phyloP scores from a whole-genome alignment of 2,797 vertebrate genomes.

The Lepus oiostolus region DNA sequence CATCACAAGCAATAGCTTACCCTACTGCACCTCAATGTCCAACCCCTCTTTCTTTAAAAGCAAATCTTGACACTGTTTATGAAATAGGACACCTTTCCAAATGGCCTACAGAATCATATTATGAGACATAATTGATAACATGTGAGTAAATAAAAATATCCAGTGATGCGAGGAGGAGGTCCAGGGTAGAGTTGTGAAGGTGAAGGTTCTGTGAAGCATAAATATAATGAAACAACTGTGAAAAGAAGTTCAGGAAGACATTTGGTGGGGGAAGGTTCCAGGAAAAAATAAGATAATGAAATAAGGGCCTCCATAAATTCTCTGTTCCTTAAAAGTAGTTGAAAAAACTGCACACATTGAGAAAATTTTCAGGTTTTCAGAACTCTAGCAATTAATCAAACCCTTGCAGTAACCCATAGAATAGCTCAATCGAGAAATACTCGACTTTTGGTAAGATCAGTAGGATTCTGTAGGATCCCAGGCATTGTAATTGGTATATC shows the following conservation, averaged over 20 bases:
- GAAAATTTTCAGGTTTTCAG: not conserved
- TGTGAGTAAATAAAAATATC: not conserved
- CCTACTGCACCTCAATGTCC: too few relatives aligned
- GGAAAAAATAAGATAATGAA: not conserved
- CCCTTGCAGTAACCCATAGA: not conserved
- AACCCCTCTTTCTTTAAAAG: not conserved
- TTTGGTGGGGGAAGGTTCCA: not conserved
- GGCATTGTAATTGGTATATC: not conserved
- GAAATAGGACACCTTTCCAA: not conserved
- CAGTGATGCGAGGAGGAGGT: not conserved
- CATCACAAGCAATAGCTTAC: too few relatives aligned
- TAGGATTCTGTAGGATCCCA: not conserved
- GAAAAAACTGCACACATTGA: not conserved
- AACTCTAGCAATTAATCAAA: not conserved
- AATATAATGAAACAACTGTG: not conserved
- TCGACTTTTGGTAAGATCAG: not conserved
- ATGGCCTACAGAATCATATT: not conserved
- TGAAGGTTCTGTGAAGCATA: not conserved
- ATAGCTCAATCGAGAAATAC: not conserved
- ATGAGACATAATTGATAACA: not conserved
- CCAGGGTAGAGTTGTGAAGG: not conserved
- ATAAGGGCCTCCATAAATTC: not conserved
- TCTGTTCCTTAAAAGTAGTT: not conserved
- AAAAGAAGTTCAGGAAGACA: not conserved
- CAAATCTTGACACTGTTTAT: not conserved